Base-by-base conservation (phyloP, 2,888 invertebrate species). In the Neria commutata region DNA sequence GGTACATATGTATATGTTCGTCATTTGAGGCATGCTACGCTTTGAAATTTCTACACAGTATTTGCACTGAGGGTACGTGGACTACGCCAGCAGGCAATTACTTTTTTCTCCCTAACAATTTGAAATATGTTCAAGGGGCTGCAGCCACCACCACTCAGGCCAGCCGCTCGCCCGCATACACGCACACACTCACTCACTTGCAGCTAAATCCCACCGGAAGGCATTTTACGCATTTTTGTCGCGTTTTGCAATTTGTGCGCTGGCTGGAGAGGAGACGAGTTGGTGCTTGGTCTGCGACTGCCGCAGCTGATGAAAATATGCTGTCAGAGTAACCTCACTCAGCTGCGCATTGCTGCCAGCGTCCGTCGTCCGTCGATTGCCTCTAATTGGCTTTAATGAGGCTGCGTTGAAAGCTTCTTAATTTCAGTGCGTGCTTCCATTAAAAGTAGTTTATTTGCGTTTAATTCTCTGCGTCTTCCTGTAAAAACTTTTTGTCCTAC, bases 201-300 rank as follows among this genome's bases (percentile, higher is more conserved):
- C 58, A 63, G 54, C 53, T 57, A 50, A 45, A 58, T 58, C 63
- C 26, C 60, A 62, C 63, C 68, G 69, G 67, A 67, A 67, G 62
- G 57, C 47, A 62, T 65, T 66, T 66, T 63, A 66, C 60, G 54
- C 62, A 62, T 60, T 66, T 62, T 54, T 63, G 37, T 37, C 29
- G 29, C 29, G n/a, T 29, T 29, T 37, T n/a, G 37, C 10, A 37
- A n/a, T 37, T 37, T 37, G 4, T 37, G 37, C 11, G 4, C 6
- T 8, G 4, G 37, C 6, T n/a, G 6, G 6, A n/a, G 4, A 6
- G 37, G 11, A 11, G 37, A 4, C 10, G 37, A 4, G 29, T 29
- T 29, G 29, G 29, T 29, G 29, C 29, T 29, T n/a, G 29, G 29
- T 6, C 29, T 29, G 29, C 29, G 6, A 11, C 29, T 29, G 29